Base-by-base conservation (phyloP, 30 jellyfish, hydroid and myxozoan species). In the Rhopilema esculentum region DNA sequence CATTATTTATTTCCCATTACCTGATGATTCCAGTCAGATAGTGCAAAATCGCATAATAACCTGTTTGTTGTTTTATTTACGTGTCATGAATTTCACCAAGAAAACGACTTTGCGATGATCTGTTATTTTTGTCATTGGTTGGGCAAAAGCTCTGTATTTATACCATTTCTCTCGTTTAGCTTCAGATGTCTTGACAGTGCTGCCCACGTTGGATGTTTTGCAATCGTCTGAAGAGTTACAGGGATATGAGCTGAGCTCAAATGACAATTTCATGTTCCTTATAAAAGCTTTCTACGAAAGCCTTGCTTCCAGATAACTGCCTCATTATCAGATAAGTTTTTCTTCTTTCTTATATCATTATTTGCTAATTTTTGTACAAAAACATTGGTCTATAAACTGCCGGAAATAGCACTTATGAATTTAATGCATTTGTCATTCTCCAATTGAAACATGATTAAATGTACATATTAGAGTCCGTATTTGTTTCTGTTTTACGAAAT, bases 231-330 rank as follows among this genome's bases (percentile, higher is more conserved):
- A 71, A 24, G 87, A 72, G 23, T 57, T 84, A 22, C 87, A 61
- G 22, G 53, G 78, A 30, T 81, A 29, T 33, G 87, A 72, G 66
- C 82, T 84, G 31, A 84, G 81, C 74, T 30, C 82, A 16, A 84
- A 84, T 32, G 87, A 84, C 26, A 84, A 84, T 73, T 84, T 84
- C 51, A 6, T 84, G 50, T 84, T 84, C 68, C 82, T 84, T n/a
- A 72, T 84, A 18, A 71, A 84, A 62, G 93, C 87, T 20, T 84
- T 84, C 69, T 84, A 84, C 64, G 93, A 84, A 72, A 84, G 87
- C 66, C 83, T 84, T 27, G 33, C 87, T 12, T 16, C 66, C 75
- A 68, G 66, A 63, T 75, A 49, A 53, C 12, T 2, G 12, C 57
- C 12, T 40, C 12, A 40, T 40, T 29, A 24, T 69, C 9, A 26